Base-by-base conservation (phyloP, 1,140 invertebrate species). In the Sycobia sp. region DNA sequence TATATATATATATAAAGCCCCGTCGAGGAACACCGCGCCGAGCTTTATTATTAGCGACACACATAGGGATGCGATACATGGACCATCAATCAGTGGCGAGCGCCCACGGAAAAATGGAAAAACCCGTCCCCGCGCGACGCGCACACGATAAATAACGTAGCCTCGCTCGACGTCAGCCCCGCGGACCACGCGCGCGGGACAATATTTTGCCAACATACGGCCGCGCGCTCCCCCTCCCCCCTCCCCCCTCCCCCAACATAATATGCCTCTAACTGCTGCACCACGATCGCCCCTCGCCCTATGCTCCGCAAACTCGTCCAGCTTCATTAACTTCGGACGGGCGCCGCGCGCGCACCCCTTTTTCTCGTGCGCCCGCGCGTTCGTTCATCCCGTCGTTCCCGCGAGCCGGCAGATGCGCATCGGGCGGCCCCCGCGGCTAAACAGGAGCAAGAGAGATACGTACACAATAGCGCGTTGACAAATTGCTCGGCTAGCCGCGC, bases 381-480 rank as follows among this genome's bases (percentile, higher is more conserved):
- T 79, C 76, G 80, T 79, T 79, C 77, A 77, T 73, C 75, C 79
- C 75, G 77, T 78, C 73, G 79, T 82, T 81, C 76, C 77, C 73
- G 59, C 16, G 67, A 61, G 62, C 56, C 66, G 71, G 32, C 66
- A 66, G 72, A 50, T 41, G 23, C 27, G 14, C 18, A n/a, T n/a
- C 8, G 44, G 1, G 46, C 23, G 16, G 3, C 2, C 14, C 13
- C 10, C 16, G 56, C 32, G 65, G 60, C 72, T 82, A 82, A n/a
- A n/a, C n/a, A n/a, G n/a, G n/a, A n/a, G n/a, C n/a, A n/a, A n/a
- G n/a, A n/a, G n/a, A n/a, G n/a, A n/a, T n/a, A n/a, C n/a, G n/a
- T n/a, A n/a, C n/a, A n/a, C n/a, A n/a, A 81, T 80, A 73, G 79
- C 79, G 79, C 79, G 80, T 80, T 80, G 80, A 82, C 80, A 81